phyloP scores from a whole-genome alignment of 64 coral and sea anemone species.

The Pocillopora verrucosa region DNA sequence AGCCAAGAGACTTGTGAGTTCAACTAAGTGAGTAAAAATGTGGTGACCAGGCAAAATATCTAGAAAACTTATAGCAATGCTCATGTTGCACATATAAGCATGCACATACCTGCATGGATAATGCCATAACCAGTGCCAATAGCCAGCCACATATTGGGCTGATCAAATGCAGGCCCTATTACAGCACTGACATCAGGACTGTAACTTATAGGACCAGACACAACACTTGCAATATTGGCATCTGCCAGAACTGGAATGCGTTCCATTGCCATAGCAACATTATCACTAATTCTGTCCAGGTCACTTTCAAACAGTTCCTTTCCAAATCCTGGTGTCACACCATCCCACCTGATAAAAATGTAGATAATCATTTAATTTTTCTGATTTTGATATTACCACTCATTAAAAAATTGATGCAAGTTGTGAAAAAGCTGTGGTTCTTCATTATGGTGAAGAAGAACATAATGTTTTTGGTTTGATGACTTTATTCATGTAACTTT shows the following conservation, averaged over 20 bases:
- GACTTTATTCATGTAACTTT: too few relatives aligned
- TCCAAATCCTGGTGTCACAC: constrained; percentile 88
- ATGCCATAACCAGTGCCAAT: constrained; percentile 91
- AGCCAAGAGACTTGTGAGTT: too few relatives aligned
- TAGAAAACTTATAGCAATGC: neutral
- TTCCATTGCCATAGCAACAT: constrained; percentile 77
- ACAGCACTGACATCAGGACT: constrained; percentile 79
- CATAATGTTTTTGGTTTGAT: too few relatives aligned
- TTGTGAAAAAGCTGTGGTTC: too few relatives aligned
- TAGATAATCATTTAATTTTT: neutral
- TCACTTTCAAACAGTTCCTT: constrained; percentile 99
- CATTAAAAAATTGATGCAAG: neutral
- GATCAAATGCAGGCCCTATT: constrained; percentile 77
- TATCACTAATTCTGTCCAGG: constrained; percentile 87
- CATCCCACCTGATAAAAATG: constrained; percentile 83
- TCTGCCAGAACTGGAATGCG: constrained; percentile 69
- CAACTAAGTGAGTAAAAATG: too few relatives aligned
- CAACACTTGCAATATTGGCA: constrained; percentile 93
- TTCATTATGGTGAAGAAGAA: too few relatives aligned
- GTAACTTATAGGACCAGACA: constrained; percentile 93
- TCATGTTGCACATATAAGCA: neutral
- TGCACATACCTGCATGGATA: constrained; percentile 75
- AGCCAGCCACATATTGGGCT: constrained; percentile 93
- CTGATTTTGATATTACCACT: neutral
- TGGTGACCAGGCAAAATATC: neutral